Evolutionary conservation across 2,113 vertebrate species (phyloP), one percentile per base, ranked within the genome.

Genomic region (Promerops cafer): DNA sequence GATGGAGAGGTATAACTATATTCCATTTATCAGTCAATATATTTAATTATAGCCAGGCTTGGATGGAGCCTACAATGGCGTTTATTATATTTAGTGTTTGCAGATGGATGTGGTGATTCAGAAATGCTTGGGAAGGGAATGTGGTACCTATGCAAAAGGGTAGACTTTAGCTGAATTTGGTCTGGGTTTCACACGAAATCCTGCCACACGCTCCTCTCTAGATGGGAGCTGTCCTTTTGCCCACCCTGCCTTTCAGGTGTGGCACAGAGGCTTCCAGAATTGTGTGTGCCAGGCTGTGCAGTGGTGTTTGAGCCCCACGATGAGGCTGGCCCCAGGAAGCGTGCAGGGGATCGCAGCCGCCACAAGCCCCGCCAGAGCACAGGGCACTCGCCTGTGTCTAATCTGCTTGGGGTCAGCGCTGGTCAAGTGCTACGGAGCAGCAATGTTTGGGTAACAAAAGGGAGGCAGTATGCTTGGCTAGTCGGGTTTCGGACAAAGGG

Each of bases 1-100:
- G 96, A 96, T 95, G 95, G 90, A 94, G 95, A 96, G 74, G 91
- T 96, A 96, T 91, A 94, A 94, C 84, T 93, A 40, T 45, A 76
- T 81, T 93, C 89, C 72, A 84, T 90, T 85, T 77, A 83, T 95
- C 96, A 96, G 90, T 84, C 92, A 81, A 83, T 92, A 89, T 92
- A 94, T 93, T 96, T 91, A 93, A 96, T 96, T 96, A 95, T 52
- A 94, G 76, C 52, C 53, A 83, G 75, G 82, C 87, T 94, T 84
- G 87, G 72, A 90, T 90, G 64, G 89, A 94, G 87, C 64, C 78
- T 88, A 80, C 87, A 95, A 53, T 77, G 65, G 72, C 42, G 71
- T 88, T 93, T 85, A 81, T 91, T 95, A 75, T 87, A 86, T 86
- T 94, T 72, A 63, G 54, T 44, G 44, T 81, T 91, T 94, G 82